phyloP scores from a whole-genome alignment of 2,113 vertebrate species.

The Elachura formosa region DNA sequence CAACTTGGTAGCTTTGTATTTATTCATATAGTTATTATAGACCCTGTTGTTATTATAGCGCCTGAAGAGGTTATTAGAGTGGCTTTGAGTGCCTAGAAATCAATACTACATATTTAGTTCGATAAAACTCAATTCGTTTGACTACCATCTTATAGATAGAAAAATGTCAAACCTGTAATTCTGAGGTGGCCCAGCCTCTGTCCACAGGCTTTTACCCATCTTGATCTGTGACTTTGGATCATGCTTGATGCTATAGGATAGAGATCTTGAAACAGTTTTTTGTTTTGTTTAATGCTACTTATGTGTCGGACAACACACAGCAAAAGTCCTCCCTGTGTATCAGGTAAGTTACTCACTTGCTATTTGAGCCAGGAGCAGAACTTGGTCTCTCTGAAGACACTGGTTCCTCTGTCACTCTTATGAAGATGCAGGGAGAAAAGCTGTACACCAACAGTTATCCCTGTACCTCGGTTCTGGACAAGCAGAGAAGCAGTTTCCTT shows the following conservation, averaged over 20 bases:
- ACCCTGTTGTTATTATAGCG: neutral
- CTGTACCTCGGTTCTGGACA: fast-evolving
- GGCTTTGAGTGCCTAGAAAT: neutral
- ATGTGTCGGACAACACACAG: fast-evolving
- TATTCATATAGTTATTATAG: neutral
- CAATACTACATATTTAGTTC: neutral
- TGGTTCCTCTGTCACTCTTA: neutral
- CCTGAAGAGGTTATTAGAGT: neutral
- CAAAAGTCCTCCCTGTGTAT: neutral
- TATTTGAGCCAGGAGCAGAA: neutral
- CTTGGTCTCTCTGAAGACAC: neutral
- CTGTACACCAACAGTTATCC: fast-evolving
- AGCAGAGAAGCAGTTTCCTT: neutral
- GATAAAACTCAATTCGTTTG: neutral
- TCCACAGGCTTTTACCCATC: fast-evolving
- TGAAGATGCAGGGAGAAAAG: neutral
- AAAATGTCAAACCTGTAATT: neutral
- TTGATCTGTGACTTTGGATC: neutral
- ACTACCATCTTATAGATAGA: neutral
- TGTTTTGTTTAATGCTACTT: neutral
- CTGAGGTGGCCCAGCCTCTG: neutral
- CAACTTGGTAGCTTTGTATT: neutral
- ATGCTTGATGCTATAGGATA: neutral
- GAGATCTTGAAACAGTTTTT: neutral
- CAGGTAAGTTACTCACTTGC: neutral